These are phyloP conservation scores for Drosophila miranda DNA, from an alignment of 1,140 invertebrate species.

Conservation along the genomic window DNA sequence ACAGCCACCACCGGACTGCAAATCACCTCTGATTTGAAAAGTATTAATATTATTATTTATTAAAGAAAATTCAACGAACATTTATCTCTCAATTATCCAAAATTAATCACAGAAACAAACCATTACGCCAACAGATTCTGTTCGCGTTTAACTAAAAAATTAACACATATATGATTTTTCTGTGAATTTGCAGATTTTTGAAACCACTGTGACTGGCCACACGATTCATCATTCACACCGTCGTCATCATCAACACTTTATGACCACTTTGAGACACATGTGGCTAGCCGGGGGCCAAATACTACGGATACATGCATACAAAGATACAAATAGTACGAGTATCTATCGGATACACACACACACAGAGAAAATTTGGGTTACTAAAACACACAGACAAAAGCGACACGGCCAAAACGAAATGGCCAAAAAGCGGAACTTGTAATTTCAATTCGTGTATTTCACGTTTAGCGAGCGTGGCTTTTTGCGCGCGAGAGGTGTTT, in stretches of 20 bases:
- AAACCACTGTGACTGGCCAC: constrained; percentile 39
- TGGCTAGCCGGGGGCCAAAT: constrained; percentile 65
- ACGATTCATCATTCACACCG: constrained; percentile 51
- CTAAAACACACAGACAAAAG: constrained; percentile 59
- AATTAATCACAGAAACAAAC: too few relatives aligned
- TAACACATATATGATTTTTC: neutral
- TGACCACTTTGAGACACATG: constrained; percentile 72
- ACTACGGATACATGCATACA: constrained; percentile 12
- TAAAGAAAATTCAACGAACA: neutral
- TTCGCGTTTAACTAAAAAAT: too few relatives aligned
- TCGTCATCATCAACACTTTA: constrained; percentile 60
- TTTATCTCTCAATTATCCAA: neutral
- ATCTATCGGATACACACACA: constrained; percentile 3
- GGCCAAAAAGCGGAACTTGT: constrained; percentile 76
- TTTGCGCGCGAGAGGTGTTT: constrained; percentile 5
- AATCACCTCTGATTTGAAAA: too few relatives aligned
- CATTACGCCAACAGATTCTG: too few relatives aligned
- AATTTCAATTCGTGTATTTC: constrained; percentile 77
- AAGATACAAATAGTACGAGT: too few relatives aligned
- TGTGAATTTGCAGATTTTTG: neutral
- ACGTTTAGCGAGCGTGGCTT: constrained; percentile 47
- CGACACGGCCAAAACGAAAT: constrained; percentile 34
- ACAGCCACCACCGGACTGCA: too few relatives aligned
- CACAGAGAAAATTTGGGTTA: constrained; percentile 62
- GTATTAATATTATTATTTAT: too few relatives aligned